Evolutionary conservation across 2,888 invertebrate genomes (phyloP).

Genomic region (Campoplex capitator): DNA sequence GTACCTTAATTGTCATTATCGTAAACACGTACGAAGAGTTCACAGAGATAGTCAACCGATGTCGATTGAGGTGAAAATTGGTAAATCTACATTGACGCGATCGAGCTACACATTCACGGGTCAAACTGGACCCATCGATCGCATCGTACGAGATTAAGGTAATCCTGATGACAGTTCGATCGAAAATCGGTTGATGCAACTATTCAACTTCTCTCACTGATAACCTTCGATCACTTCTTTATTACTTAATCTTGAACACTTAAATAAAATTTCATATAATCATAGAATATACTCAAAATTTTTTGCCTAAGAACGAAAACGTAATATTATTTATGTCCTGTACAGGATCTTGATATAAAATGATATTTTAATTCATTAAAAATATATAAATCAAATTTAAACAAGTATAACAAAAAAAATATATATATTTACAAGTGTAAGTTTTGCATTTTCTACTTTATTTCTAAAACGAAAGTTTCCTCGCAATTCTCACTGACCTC

Average conservation of each 20-base stretch:
- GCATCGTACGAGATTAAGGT: constrained; percentile 21
- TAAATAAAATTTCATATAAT: not conserved
- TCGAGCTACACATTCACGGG: constrained; percentile 10
- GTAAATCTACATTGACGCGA: constrained; percentile 19
- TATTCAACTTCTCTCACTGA: not conserved
- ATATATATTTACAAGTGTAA: constrained; percentile 18
- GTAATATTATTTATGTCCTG: not conserved
- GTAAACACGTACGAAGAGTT: constrained; percentile 45
- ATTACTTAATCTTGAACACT: not conserved
- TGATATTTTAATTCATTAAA: not conserved
- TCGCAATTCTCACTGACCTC: constrained; percentile 9
- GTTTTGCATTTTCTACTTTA: not conserved
- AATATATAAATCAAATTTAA: not conserved
- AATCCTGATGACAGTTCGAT: constrained; percentile 21
- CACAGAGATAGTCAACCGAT: constrained; percentile 41
- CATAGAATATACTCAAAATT: not conserved
- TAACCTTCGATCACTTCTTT: not conserved
- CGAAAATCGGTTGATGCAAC: not conserved
- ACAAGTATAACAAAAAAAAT: not conserved
- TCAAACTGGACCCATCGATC: not conserved
- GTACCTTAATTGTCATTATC: constrained; percentile 44
- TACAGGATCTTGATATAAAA: not conserved
- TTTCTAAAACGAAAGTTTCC: not conserved
- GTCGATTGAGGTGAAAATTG: constrained; percentile 23
- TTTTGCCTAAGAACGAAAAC: not conserved